A percentile compares a stretch with the other conserved stretches of the same genome.
Evolutionary conservation across 1,140 invertebrate genomes (phyloP).

Genomic region (Leptinotarsa lineolata): DNA sequence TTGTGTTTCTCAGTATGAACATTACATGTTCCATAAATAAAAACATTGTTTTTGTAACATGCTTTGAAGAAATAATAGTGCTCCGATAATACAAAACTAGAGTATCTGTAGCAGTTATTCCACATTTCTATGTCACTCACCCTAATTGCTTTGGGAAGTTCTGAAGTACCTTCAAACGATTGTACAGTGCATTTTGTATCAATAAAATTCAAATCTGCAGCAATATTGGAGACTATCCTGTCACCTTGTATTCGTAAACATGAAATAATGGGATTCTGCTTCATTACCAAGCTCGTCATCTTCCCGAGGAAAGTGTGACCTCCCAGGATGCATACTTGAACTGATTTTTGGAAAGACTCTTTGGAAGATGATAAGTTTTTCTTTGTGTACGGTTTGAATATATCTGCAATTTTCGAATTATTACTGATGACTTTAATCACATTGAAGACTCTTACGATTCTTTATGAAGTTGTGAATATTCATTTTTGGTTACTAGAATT

Average conservation of each 20-base stretch:
- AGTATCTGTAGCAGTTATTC: too few species aligned
- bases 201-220: slow-evolving; percentile 46
- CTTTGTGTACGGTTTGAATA: neutral
- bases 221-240: slow-evolving; percentile 35
- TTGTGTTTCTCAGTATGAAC: too few species aligned
- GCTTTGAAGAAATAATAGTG: too few species aligned
- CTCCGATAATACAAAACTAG: too few species aligned
- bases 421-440: too few species aligned
- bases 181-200: slow-evolving; percentile 49
- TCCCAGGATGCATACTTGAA: slow-evolving; percentile 48
- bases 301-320: slow-evolving; percentile 44
- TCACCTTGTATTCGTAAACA: slow-evolving; percentile 46
- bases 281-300: slow-evolving; percentile 45
- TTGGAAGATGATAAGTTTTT: slow-evolving; percentile 5
- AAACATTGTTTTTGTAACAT: too few species aligned
- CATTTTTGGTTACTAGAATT: slow-evolving; percentile 21
- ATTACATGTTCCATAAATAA: too few species aligned
- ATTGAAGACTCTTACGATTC: slow-evolving; percentile 15
- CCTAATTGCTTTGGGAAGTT: slow-evolving; percentile 40
- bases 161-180: slow-evolving; percentile 35
- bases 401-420: neutral
- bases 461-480: slow-evolving; percentile 3
- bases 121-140: slow-evolving; percentile 23
- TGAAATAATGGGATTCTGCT: slow-evolving; percentile 51
- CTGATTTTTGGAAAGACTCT: slow-evolving; percentile 31